phyloP scores from a whole-genome alignment of 2,113 vertebrate genomes.

The Electrona antarctica region DNA sequence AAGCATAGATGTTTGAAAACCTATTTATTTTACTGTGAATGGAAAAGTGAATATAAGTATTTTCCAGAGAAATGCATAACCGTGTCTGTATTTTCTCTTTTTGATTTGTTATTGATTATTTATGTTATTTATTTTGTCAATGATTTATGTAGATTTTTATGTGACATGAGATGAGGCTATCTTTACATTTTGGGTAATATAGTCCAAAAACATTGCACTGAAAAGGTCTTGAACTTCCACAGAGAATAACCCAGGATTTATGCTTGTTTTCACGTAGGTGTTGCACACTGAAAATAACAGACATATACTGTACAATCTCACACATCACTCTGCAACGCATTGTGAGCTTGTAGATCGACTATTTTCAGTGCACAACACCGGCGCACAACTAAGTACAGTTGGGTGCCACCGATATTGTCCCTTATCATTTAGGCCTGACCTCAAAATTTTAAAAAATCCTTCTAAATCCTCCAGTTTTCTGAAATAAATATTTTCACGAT shows the following conservation, averaged over 20 bases:
- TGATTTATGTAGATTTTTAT: conserved; percentile 33
- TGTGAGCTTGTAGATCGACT: too few species aligned
- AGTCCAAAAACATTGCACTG: conserved; percentile 49
- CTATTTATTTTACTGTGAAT: conserved; percentile 40
- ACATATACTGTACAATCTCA: too few species aligned
- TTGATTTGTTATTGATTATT: conserved; percentile 41
- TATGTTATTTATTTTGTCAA: conserved; percentile 47
- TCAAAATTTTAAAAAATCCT: too few species aligned
- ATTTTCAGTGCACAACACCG: too few species aligned
- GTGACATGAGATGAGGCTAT: conserved; percentile 9
- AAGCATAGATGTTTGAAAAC: conserved; percentile 27
- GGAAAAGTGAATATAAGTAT: conserved; percentile 21
- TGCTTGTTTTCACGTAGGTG: too few species aligned
- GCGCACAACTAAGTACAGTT: too few species aligned
- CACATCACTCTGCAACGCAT: too few species aligned
- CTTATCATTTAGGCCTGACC: too few species aligned
- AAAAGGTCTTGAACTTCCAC: conserved; percentile 34
- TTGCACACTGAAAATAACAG: too few species aligned
- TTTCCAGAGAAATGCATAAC: conserved; percentile 22
- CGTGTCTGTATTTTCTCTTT: conserved; percentile 13
- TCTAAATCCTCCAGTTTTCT: too few species aligned
- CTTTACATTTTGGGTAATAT: conserved; percentile 31
- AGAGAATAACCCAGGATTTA: not conserved
- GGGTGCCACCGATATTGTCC: too few species aligned
- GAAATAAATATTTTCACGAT: too few species aligned